Percentiles rank a stretch among this genome's conserved stretches.
These are phyloP conservation scores for Agrotis exclamationis DNA, from an alignment of 2,888 invertebrate genomes.

Conservation along the genomic window DNA sequence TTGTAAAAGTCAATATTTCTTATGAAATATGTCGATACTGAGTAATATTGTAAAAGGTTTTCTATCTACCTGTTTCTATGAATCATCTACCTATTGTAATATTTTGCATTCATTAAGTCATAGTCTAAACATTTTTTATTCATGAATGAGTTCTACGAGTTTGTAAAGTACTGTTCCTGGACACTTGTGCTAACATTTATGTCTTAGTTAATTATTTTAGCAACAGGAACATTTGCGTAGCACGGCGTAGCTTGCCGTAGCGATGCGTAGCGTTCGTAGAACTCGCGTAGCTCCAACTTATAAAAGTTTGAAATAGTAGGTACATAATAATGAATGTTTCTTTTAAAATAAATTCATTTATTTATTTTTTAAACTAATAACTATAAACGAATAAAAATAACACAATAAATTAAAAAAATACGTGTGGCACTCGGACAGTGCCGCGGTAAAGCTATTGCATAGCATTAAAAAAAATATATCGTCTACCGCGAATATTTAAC, in stretches of 20 bases:
- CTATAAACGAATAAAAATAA: too few relatives aligned
- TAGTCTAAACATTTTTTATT: neutral
- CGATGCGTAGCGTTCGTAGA: conserved; percentile 38
- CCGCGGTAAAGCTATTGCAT: too few relatives aligned
- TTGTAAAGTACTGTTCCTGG: neutral
- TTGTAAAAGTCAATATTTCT: conserved; percentile 34
- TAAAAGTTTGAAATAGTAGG: too few relatives aligned
- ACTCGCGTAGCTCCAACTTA: conserved; percentile 18
- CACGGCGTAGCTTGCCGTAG: conserved; percentile 21
- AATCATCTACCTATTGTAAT: conserved; percentile 1
- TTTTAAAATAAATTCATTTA: too few relatives aligned
- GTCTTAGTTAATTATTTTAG: neutral
- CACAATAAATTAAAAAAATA: too few relatives aligned
- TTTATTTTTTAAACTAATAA: too few relatives aligned
- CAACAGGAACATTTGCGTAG: conserved; percentile 10
- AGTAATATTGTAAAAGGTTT: conserved; percentile 1
- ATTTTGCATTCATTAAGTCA: conserved; percentile 6
- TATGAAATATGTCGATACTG: conserved; percentile 26
- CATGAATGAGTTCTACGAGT: neutral
- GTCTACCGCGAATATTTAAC: too few relatives aligned
- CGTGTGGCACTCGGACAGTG: too few relatives aligned
- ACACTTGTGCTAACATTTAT: neutral
- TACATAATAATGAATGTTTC: too few relatives aligned
- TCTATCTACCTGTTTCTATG: neutral
- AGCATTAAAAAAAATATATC: too few relatives aligned